phyloP scores from a whole-genome alignment of 1,140 invertebrate genomes.

The Aphelenchoides fujianensis region DNA sequence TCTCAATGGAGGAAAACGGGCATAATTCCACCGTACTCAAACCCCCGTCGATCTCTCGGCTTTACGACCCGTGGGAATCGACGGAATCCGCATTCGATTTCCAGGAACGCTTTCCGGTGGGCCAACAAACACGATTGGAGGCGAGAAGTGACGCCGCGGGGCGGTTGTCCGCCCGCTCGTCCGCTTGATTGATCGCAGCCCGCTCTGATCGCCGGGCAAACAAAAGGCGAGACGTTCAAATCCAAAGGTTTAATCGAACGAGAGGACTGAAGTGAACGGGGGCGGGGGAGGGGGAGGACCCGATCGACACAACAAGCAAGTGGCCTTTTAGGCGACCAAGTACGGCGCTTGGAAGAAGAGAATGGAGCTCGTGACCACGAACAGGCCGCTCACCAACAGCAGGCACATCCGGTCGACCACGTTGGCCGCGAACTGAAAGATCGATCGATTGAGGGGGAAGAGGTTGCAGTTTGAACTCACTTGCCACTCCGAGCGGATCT shows the following conservation, averaged over 20 bases:
- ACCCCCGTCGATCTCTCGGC: no score
- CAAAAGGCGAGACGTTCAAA: background rate
- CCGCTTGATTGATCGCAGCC: background rate
- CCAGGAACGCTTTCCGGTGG: no score
- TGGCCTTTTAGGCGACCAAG: constrained; percentile 76
- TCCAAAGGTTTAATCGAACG: constrained; percentile 2
- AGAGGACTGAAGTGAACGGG: no score
- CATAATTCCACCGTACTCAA: no score
- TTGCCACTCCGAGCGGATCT: constrained; percentile 74
- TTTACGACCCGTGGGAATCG: no score
- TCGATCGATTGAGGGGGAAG: background rate
- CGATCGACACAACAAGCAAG: background rate
- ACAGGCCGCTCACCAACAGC: constrained; percentile 96
- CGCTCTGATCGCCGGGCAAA: background rate
- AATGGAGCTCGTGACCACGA: constrained; percentile 89
- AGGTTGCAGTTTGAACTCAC: no score
- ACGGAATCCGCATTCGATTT: no score
- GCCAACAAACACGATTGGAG: constrained; percentile 2
- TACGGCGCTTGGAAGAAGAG: constrained; percentile 91
- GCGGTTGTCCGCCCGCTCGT: no score
- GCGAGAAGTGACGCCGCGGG: background rate
- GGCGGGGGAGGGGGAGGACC: background rate
- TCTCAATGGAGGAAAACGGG: no score
- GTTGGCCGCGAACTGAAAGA: constrained; percentile 86
- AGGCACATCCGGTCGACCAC: constrained; percentile 98